Conservation (phyloP, 2,113 vertebrate species). For the Malurus alboscapulatus region DNA sequence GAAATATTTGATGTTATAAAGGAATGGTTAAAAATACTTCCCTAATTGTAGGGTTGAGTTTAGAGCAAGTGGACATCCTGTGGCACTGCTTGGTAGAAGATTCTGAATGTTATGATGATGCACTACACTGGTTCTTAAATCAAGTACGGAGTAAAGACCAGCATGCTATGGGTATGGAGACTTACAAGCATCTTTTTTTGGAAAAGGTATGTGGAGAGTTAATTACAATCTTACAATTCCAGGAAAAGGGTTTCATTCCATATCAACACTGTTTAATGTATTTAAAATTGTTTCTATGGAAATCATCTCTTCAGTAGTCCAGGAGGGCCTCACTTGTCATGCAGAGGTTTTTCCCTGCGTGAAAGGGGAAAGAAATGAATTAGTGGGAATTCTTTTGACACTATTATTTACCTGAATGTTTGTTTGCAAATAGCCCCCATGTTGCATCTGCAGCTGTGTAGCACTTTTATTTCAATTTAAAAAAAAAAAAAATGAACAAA, state of each 20-base stretch:
- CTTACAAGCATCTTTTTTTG: constrained; percentile 97
- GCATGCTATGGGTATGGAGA: constrained; percentile 99
- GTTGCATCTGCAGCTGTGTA: not conserved
- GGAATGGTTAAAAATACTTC: not conserved
- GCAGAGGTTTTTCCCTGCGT: not conserved
- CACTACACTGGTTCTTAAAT: constrained; percentile 98
- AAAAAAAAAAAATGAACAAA: not conserved
- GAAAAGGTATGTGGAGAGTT: constrained; percentile 85
- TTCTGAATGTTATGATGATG: constrained; percentile 94
- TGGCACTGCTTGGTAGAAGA: constrained; percentile 99
- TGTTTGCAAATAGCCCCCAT: not conserved
- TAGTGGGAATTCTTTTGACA: not conserved
- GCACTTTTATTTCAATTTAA: not conserved
- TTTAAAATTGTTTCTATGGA: not conserved
- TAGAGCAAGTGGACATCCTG: constrained; percentile 98
- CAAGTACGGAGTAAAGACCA: constrained; percentile 99
- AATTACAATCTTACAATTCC: not conserved
- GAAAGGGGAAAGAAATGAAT: not conserved
- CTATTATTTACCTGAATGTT: not conserved
- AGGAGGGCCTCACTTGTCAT: not conserved
- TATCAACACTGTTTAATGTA: not conserved
- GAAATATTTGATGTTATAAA: not conserved
- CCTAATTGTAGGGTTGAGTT: constrained; percentile 84
- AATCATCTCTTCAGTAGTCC: not conserved
- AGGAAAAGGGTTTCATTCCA: not conserved